phyloP scores from a whole-genome alignment of 2,888 invertebrate genomes.

The Syrista parreyssii region DNA sequence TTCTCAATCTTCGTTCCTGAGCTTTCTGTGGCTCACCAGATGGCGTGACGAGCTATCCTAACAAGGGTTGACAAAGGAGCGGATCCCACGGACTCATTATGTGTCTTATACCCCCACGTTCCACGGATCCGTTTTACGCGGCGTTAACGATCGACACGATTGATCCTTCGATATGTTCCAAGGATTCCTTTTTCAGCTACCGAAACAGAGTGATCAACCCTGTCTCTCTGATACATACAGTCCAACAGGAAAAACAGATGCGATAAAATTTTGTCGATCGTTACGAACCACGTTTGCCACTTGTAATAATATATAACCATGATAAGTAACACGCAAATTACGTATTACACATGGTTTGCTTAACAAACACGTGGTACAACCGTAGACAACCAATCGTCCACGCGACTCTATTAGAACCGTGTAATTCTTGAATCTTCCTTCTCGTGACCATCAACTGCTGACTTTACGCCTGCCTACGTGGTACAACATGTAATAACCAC shows the following conservation, averaged over 20 bases:
- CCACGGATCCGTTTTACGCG: background rate
- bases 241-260: background rate
- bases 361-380: conserved; percentile 30
- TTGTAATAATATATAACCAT: conserved; percentile 10
- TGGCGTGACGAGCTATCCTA: conserved; percentile 28
- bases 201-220: too few species aligned
- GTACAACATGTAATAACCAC: background rate
- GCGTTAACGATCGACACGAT: background rate
- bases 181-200: too few species aligned
- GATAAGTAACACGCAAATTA: conserved; percentile 62
- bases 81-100: background rate
- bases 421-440: background rate
- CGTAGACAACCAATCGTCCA: too few species aligned
- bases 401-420: background rate
- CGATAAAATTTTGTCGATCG: background rate
- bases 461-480: background rate
- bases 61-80: conserved; percentile 35
- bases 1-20: conserved; percentile 6
- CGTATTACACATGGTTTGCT: conserved; percentile 52
- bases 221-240: background rate
- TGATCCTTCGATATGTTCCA: background rate
- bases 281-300: conserved; percentile 20
- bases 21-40: conserved; percentile 16
- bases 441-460: background rate
- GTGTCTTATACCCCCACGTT: background rate